A percentile compares a stretch with the other conserved stretches of the same genome.
Conservation (phyloP, 2,113 vertebrate genomes). For the Drymodes brunneopygia region DNA sequence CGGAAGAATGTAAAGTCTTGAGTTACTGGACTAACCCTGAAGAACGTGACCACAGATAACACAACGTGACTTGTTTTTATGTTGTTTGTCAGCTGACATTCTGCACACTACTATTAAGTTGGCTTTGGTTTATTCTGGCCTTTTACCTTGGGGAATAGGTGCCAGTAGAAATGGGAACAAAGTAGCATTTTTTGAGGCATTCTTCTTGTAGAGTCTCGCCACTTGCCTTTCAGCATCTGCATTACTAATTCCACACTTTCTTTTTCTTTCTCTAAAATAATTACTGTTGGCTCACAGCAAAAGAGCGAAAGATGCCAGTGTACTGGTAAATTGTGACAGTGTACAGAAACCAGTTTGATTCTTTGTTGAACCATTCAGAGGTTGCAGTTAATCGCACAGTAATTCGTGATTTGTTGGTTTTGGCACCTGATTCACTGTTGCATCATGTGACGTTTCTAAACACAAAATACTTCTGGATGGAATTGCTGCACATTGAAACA, state of each 20-base stretch:
- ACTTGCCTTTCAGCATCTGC: conserved; percentile 85
- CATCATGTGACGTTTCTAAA: background rate
- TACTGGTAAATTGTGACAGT: background rate
- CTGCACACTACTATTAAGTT: conserved; percentile 67
- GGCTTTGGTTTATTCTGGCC: conserved; percentile 69
- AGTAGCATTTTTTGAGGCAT: conserved; percentile 44
- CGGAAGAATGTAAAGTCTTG: conserved; percentile 75
- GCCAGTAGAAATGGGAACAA: conserved; percentile 69
- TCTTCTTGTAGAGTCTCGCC: conserved; percentile 78
- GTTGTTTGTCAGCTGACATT: conserved; percentile 79
- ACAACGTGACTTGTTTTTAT: conserved; percentile 83
- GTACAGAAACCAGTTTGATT: conserved; percentile 75
- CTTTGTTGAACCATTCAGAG: conserved; percentile 64
- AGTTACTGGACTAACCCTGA: conserved; percentile 84
- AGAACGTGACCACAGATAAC: conserved; percentile 88
- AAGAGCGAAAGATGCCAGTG: conserved; percentile 31
- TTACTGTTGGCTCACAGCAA: conserved; percentile 66
- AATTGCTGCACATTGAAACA: background rate
- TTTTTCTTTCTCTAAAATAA: conserved; percentile 69
- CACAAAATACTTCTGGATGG: background rate
- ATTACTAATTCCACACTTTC: conserved; percentile 88
- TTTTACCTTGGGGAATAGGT: conserved; percentile 43
- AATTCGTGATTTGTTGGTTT: background rate
- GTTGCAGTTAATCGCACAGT: background rate
- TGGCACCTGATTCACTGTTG: background rate